phyloP scores from a whole-genome alignment of 2,797 vertebrate genomes.

The Pipistrellus kuhlii region DNA sequence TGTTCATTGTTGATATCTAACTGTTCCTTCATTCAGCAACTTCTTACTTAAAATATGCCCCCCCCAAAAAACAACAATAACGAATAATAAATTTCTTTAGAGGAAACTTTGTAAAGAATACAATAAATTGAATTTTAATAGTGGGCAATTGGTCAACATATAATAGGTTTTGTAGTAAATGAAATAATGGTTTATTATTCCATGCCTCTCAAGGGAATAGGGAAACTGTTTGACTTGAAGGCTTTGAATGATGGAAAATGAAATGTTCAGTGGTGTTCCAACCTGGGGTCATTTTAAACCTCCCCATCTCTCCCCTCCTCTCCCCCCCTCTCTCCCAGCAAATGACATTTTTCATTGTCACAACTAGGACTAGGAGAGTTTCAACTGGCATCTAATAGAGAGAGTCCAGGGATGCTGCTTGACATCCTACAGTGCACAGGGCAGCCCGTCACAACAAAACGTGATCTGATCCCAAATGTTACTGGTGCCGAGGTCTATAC shows the following conservation, averaged over 20 bases:
- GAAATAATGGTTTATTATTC: conserved; percentile 61
- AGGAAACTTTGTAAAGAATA: background rate
- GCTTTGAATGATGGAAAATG: conserved; percentile 12
- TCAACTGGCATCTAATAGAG: too few species aligned
- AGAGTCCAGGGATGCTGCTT: background rate
- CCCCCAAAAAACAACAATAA: background rate
- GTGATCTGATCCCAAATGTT: background rate
- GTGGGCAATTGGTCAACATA: conserved; percentile 52
- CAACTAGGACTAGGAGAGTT: background rate
- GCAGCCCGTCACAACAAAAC: background rate
- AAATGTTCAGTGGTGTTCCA: background rate
- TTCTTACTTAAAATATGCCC: background rate
- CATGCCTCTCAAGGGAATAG: conserved; percentile 18
- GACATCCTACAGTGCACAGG: background rate
- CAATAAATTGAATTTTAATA: conserved; percentile 71
- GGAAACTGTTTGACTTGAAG: conserved; percentile 29
- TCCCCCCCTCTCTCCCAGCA: too few species aligned
- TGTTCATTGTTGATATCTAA: background rate
- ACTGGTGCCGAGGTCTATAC: background rate
- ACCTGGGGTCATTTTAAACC: background rate
- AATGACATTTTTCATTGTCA: conserved; percentile 10
- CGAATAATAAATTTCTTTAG: conserved; percentile 8
- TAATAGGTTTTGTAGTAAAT: conserved; percentile 60
- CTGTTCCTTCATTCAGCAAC: background rate
- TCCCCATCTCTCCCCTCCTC: too few species aligned